A percentile compares a stretch with the other conserved stretches of the same genome.
Evolutionary conservation across 92 coral and sea anemone genomes (phyloP).

Genomic region (Epizoanthus scotinus): DNA sequence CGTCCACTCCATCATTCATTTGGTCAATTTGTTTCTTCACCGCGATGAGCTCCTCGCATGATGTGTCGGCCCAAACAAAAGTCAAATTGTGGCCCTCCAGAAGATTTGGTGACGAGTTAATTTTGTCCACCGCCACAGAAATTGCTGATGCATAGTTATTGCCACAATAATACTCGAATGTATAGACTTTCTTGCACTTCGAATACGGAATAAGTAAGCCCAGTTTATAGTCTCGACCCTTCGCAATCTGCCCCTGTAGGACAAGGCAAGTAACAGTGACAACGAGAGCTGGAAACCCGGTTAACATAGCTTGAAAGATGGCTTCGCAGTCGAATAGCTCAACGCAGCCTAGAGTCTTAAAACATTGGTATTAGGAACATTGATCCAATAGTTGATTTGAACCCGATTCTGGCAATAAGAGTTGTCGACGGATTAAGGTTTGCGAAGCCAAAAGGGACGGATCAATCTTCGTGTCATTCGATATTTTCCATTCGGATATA

Average conservation of each 20-base stretch:
- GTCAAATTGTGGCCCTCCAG: constrained; percentile 82
- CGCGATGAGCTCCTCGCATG: constrained; percentile 67
- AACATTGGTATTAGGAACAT: constrained; percentile 17
- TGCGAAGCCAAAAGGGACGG: constrained; percentile 21
- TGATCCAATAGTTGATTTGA: constrained; percentile 5
- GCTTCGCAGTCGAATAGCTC: background rate
- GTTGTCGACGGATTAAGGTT: constrained; percentile 33
- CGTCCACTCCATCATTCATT: constrained; percentile 66
- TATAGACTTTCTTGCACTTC: constrained; percentile 40
- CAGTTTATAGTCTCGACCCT: constrained; percentile 68
- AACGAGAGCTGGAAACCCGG: constrained; percentile 13
- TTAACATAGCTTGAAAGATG: constrained; percentile 13
- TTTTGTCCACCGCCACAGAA: constrained; percentile 81
- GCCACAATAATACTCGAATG: constrained; percentile 55
- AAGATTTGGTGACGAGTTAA: constrained; percentile 74
- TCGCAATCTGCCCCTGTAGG: constrained; percentile 33
- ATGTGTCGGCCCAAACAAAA: constrained; percentile 83
- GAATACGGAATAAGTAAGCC: constrained; percentile 77
- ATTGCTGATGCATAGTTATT: constrained; percentile 80
- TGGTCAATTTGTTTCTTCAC: constrained; percentile 66
- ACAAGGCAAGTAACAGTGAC: background rate
- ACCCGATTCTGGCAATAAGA: background rate
- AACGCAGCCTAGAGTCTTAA: background rate
- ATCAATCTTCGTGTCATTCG: constrained; percentile 25
- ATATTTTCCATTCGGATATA: background rate